Evolutionary conservation across 2,888 invertebrate genomes (phyloP), one percentile per base, ranked within the genome.

Genomic region (Leptinotarsa rubiginosa): DNA sequence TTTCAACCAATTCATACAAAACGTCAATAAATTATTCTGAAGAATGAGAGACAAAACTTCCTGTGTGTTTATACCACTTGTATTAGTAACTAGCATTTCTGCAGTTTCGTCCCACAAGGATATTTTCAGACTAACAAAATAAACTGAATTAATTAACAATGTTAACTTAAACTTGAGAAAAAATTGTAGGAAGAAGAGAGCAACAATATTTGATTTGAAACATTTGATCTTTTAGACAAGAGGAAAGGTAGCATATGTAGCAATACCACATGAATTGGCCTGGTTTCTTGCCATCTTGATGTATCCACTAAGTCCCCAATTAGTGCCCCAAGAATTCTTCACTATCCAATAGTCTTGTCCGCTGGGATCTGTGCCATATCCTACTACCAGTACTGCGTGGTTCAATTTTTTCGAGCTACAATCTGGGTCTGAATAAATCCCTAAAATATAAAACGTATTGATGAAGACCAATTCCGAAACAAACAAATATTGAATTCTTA

Each of bases 181-280:
- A 41, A 41, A 31, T 1, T 41, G 41, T 41, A 41, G 41, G 18
- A 31, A 62, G 16, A 62, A 62, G 62, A 62, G 62, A 62, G 62
- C 62, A 31, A 15, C 22, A 22, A 22, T 22, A 25, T 25, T 25
- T 62, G n/a, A n/a, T 62, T 31, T 7, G 4, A 41, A 3, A 4
- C 16, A 41, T 16, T n/a, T 31, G 41, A 41, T 16, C 16, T 7
- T n/a, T 79, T 92, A 96, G 82, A 96, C 96, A 72, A 95, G 90
- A 41, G 97, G 97, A 88, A 95, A 97, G 85, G 95, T 95, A 78
- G 97, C 94, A 78, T 90, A 87, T 65, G 92, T 89, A 71, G 97
- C 97, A 87, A 97, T 92, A 83, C 97, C 97, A 87, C 97, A 97
- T 86, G 94, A 92, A 88, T 97, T 97, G 49, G 93, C 83, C 83